Conservation (phyloP, 2,888 invertebrate species). For the Synanthedon vespiformis region DNA sequence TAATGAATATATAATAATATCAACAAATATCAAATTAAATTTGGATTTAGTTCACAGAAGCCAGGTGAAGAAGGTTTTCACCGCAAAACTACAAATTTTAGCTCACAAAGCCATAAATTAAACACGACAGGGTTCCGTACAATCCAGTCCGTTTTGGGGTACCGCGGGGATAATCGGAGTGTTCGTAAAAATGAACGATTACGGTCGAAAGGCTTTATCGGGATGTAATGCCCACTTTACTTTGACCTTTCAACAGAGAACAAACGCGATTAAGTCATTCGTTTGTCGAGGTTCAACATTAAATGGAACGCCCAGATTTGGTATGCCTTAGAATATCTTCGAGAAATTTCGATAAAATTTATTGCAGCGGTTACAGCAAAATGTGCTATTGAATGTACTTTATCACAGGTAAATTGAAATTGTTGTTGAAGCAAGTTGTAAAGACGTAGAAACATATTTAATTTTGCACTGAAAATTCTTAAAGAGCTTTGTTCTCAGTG, state of each 20-base stretch:
- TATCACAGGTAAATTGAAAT: slow-evolving; percentile 4
- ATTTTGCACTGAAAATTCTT: neutral
- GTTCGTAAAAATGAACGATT: slow-evolving; percentile 28
- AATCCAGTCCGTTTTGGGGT: slow-evolving; percentile 8
- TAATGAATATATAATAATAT: too few species aligned
- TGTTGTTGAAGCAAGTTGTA: slow-evolving; percentile 5
- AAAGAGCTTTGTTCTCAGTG: too few species aligned
- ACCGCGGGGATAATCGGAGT: slow-evolving; percentile 13
- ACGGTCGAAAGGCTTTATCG: slow-evolving; percentile 14
- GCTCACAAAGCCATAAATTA: neutral
- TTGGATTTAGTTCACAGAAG: too few species aligned
- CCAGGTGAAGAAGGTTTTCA: neutral
- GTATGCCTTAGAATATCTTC: slow-evolving; percentile 4
- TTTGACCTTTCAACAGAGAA: slow-evolving; percentile 8
- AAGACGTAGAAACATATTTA: slow-evolving; percentile 5
- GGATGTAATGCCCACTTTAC: slow-evolving; percentile 13
- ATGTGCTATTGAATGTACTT: slow-evolving; percentile 7
- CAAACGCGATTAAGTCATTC: neutral
- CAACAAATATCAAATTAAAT: too few species aligned
- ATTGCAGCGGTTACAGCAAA: slow-evolving; percentile 12
- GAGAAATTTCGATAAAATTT: slow-evolving; percentile 9
- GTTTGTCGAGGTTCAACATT: neutral
- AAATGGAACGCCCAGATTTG: neutral
- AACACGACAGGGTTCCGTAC: slow-evolving; percentile 1
- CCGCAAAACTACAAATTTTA: neutral